Conservation (phyloP, 2,113 vertebrate genomes). For the Nothocercus julius region DNA sequence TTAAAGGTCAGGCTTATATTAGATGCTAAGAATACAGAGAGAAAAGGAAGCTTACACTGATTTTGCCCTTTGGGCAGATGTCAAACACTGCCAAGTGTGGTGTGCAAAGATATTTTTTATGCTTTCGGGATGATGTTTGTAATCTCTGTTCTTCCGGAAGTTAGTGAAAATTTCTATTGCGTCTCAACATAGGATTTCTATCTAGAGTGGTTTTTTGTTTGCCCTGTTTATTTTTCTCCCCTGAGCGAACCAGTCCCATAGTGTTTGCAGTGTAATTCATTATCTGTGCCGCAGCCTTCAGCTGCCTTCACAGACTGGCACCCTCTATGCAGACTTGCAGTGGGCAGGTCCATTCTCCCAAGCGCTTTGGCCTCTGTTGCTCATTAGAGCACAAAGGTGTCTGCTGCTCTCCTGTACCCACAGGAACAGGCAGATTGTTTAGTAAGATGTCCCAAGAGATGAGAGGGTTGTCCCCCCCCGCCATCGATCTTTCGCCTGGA, state of each 20-base stretch:
- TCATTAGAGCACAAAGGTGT: conserved; percentile 62
- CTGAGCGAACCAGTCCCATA: not conserved
- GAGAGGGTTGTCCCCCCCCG: not conserved
- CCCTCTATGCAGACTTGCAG: conserved; percentile 37
- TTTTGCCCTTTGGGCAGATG: not conserved
- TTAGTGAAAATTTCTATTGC: not conserved
- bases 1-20: conserved; percentile 12
- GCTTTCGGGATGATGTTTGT: not conserved
- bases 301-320: conserved; percentile 45
- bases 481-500: not conserved
- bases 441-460: not conserved
- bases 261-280: conserved; percentile 57
- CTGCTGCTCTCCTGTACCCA: not conserved
- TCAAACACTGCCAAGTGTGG: not conserved
- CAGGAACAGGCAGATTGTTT: conserved; percentile 13
- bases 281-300: conserved; percentile 46
- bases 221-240: conserved; percentile 37
- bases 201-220: conserved; percentile 9
- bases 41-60: not conserved
- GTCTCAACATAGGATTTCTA: not conserved
- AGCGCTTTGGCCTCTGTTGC: conserved; percentile 44
- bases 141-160: not conserved
- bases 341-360: conserved; percentile 35
- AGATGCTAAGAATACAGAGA: not conserved
- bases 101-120: not conserved